Evolutionary conservation across 1,140 invertebrate species (phyloP).

Genomic region (Ditylenchus dipsaci): DNA sequence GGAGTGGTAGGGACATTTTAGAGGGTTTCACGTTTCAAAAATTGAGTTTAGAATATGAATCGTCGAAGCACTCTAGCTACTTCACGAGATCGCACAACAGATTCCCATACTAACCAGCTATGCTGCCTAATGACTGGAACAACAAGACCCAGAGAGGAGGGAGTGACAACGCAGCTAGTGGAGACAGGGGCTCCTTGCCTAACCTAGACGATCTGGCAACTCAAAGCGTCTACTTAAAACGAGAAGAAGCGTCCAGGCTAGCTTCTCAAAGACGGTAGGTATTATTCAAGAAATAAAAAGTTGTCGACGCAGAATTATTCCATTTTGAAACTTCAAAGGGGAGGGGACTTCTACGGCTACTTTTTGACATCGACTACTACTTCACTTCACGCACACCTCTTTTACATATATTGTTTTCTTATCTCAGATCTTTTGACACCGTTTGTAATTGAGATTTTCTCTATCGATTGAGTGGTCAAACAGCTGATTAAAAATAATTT

Average conservation of each 20-base stretch:
- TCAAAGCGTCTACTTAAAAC: conserved; percentile 66
- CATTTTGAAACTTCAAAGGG: too few species aligned
- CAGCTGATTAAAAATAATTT: too few species aligned
- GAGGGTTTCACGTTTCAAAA: too few species aligned
- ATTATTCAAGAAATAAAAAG: too few species aligned
- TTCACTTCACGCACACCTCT: too few species aligned
- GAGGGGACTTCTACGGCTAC: too few species aligned
- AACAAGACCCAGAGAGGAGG: not conserved
- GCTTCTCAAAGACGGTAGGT: conserved; percentile 74
- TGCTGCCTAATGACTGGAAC: not conserved
- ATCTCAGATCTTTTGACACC: too few species aligned
- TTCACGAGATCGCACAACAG: conserved; percentile 31
- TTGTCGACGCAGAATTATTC: too few species aligned
- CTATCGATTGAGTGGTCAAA: too few species aligned
- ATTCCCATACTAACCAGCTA: conserved; percentile 16
- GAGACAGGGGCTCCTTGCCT: conserved; percentile 69
- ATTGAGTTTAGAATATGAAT: conserved; percentile 30
- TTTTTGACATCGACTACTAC: too few species aligned
- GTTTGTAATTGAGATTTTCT: too few species aligned
- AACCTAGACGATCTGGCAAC: conserved; percentile 70
- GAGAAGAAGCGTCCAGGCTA: conserved; percentile 87
- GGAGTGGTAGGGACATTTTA: conserved; percentile 18
- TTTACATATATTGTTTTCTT: too few species aligned
- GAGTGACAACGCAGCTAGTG: conserved; percentile 18
- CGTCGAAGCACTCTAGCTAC: conserved; percentile 53